phyloP scores from a whole-genome alignment of 1,140 invertebrate genomes.

The Battus philenor region DNA sequence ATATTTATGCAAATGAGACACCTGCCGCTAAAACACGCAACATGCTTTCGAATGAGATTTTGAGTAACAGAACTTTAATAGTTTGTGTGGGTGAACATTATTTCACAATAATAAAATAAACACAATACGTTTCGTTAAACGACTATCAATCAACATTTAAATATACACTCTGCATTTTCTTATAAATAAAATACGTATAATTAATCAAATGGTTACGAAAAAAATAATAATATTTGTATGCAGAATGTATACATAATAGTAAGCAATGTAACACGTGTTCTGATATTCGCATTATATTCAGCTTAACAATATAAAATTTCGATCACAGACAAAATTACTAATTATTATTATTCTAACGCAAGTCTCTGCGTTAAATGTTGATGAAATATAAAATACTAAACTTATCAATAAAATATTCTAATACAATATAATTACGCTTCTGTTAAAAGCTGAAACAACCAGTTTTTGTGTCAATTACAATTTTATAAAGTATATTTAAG shows the following conservation, averaged over 20 bases:
- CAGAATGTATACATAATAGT: conserved; percentile 40
- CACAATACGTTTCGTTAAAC: conserved; percentile 26
- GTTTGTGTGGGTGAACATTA: conserved; percentile 26
- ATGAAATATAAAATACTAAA: conserved; percentile 71
- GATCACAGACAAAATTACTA: conserved; percentile 74
- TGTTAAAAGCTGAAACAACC: conserved; percentile 64
- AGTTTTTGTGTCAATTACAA: conserved; percentile 58
- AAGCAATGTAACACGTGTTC: conserved; percentile 10
- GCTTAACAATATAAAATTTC: conserved; percentile 74
- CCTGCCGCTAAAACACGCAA: conserved; percentile 39
- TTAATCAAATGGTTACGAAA: background rate
- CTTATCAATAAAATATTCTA: conserved; percentile 60
- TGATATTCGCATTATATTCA: conserved; percentile 54
- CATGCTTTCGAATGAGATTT: conserved; percentile 52
- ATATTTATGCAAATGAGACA: conserved; percentile 13
- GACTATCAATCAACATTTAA: conserved; percentile 21
- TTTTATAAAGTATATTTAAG: conserved; percentile 41
- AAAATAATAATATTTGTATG: conserved; percentile 2
- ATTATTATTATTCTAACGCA: conserved; percentile 50
- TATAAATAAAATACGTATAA: background rate
- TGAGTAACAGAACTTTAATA: conserved; percentile 42
- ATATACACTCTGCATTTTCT: conserved; percentile 34
- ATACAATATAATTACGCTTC: conserved; percentile 55
- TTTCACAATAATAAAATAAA: conserved; percentile 32
- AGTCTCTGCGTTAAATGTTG: conserved; percentile 54